Evolutionary conservation across 2,797 vertebrate species (phyloP).

Genomic region (Schizothorax lantsangensis): DNA sequence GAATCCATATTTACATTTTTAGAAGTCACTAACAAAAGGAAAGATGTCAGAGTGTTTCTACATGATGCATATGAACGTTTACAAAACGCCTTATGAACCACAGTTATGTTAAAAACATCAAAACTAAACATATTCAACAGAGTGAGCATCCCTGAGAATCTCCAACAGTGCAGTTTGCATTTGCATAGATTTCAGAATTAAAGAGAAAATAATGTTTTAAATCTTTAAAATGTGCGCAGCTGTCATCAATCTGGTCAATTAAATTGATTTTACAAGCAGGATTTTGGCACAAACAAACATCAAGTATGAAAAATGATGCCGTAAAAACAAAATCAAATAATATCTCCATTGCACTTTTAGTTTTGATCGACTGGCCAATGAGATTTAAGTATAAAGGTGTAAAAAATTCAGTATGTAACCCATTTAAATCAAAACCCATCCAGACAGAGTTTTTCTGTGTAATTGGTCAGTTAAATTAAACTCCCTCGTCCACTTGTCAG

Average conservation of each 20-base stretch:
- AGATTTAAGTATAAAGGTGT: background rate
- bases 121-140: no score
- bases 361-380: background rate
- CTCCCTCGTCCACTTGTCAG: background rate
- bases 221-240: background rate
- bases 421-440: background rate
- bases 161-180: background rate
- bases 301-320: background rate
- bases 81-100: background rate
- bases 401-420: background rate
- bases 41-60: background rate
- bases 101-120: background rate
- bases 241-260: background rate
- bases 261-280: background rate
- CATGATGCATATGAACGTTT: background rate
- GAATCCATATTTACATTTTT: slow-evolving; percentile 6
- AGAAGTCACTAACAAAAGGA: background rate
- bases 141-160: slow-evolving; percentile 5
- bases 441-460: background rate
- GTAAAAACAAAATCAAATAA: background rate
- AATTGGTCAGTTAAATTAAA: background rate
- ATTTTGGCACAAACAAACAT: background rate
- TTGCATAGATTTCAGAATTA: background rate
- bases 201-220: background rate
- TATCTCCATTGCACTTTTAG: background rate